Percentiles rank a stretch among this genome's conserved stretches.
These are phyloP conservation scores for Tachysurus fulvidraco DNA, from an alignment of 2,113 vertebrate species.

Conservation along the genomic window DNA sequence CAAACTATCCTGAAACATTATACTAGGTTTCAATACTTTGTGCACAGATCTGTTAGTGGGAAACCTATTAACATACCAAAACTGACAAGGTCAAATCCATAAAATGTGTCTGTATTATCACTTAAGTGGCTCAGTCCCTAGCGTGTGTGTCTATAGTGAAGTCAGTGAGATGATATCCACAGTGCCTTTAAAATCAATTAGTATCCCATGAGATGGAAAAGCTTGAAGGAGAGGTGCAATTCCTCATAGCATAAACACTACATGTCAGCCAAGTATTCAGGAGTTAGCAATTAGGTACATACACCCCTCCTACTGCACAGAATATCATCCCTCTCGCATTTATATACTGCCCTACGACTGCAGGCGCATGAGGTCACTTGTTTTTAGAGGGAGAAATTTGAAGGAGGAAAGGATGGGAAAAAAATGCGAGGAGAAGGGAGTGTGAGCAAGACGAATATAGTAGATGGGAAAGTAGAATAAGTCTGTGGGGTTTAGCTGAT, in stretches of 20 bases:
- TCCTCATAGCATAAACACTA: constrained; percentile 50
- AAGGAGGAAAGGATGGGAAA: neutral
- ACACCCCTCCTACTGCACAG: constrained; percentile 61
- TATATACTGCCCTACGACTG: constrained; percentile 52
- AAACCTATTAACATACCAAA: constrained; percentile 29
- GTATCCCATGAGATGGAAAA: constrained; percentile 49
- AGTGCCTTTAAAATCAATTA: constrained; percentile 59
- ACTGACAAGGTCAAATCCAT: constrained; percentile 50
- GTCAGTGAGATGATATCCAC: constrained; percentile 60
- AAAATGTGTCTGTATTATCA: constrained; percentile 34
- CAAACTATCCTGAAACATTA: constrained; percentile 25
- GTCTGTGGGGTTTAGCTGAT: constrained; percentile 16
- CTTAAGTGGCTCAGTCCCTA: constrained; percentile 32
- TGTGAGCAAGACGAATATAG: neutral
- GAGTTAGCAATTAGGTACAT: constrained; percentile 60
- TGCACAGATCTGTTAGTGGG: constrained; percentile 16
- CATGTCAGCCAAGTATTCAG: constrained; percentile 52
- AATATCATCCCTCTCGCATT: constrained; percentile 47
- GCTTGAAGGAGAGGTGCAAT: constrained; percentile 51
- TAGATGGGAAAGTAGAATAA: constrained; percentile 10
- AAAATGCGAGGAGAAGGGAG: neutral
- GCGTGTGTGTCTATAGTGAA: constrained; percentile 48
- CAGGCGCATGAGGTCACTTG: constrained; percentile 63
- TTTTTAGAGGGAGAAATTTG: constrained; percentile 52
- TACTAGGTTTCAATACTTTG: neutral